Base-by-base conservation (phyloP, 2,888 invertebrate species). In the Molanna angustata region DNA sequence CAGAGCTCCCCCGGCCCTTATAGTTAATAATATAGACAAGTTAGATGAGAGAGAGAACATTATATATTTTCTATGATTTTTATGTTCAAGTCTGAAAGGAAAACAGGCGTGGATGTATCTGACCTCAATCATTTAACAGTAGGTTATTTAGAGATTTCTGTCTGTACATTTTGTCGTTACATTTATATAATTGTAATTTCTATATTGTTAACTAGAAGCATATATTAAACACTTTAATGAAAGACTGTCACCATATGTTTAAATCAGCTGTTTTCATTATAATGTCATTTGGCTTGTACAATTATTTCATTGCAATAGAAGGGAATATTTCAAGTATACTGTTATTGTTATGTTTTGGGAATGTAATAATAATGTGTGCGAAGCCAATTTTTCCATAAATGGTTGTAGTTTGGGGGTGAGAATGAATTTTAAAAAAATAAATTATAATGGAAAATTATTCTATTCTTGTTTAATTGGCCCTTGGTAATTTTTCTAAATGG, bases 231-330 rank as follows among this genome's bases (percentile, higher is more conserved):
- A 54, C 54, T 56, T 54, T 49, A 41, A 51, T 32, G 51, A 53
- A 58, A 58, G 58, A 58, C 58, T 58, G 58, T 56, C 56, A 53
- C 56, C 58, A 52, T 40, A 42, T 56, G 48, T 51, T 58, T 53
- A 50, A 49, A 50, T 41, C 43, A 44, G 52, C 46, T 41, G 57
- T 48, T 49, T 33, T 50, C 33, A 35, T 13, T 35, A 14, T 45
- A 43, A 51, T 22, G 20, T 37, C 13, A 44, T 18, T 35, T n/a
- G 33, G 39, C 39, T 47, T 22, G 35, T 47, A 22, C 22, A 37
- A 47, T 47, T 27, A 27, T 27, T 11, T n/a, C n/a, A n/a, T n/a
- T n/a, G n/a, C n/a, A n/a, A n/a, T n/a, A n/a, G n/a, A n/a, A n/a
- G n/a, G n/a, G n/a, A n/a, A 33, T 33, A 33, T 11, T 33, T 33